These are phyloP conservation scores for Leptopilina clavipes DNA, from an alignment of 1,140 invertebrate genomes.

Conservation along the genomic window DNA sequence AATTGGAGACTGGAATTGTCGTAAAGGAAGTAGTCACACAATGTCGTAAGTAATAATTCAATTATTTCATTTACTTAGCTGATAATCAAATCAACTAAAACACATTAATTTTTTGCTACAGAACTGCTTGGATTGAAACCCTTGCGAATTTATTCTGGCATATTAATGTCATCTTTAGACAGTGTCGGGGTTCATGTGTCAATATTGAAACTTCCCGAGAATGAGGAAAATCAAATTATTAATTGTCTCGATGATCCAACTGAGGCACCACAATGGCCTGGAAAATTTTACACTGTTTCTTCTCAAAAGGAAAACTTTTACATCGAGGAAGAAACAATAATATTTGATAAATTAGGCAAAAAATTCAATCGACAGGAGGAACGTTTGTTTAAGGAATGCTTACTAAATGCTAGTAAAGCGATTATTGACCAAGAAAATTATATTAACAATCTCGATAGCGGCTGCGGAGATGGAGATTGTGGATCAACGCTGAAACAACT, in stretches of 20 bases:
- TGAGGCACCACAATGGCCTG: slow-evolving; percentile 78
- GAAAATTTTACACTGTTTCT: slow-evolving; percentile 65
- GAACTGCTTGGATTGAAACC: slow-evolving; percentile 76
- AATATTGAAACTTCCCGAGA: slow-evolving; percentile 77
- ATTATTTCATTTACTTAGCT: background rate
- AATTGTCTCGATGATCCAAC: slow-evolving; percentile 78
- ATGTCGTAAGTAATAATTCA: slow-evolving; percentile 72
- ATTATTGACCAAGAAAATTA: slow-evolving; percentile 77
- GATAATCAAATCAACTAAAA: background rate
- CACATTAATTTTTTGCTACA: slow-evolving; percentile 55
- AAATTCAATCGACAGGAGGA: slow-evolving; percentile 65
- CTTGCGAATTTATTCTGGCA: slow-evolving; percentile 81
- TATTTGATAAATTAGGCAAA: slow-evolving; percentile 60
- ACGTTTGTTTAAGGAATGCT: slow-evolving; percentile 71
- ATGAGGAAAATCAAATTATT: slow-evolving; percentile 73
- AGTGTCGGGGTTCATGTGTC: slow-evolving; percentile 88
- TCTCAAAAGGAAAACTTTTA: background rate
- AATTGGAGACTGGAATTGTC: slow-evolving; percentile 86
- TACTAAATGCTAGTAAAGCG: slow-evolving; percentile 73
- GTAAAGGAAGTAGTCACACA: slow-evolving; percentile 81
- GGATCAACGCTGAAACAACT: slow-evolving; percentile 83
- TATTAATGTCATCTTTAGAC: slow-evolving; percentile 87
- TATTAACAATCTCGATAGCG: slow-evolving; percentile 83
- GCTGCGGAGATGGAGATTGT: slow-evolving; percentile 89
- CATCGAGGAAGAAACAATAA: slow-evolving; percentile 39